Evolutionary conservation across 2,888 invertebrate species (phyloP), one percentile per base, ranked within the genome.

Genomic region (Conus canariensis): DNA sequence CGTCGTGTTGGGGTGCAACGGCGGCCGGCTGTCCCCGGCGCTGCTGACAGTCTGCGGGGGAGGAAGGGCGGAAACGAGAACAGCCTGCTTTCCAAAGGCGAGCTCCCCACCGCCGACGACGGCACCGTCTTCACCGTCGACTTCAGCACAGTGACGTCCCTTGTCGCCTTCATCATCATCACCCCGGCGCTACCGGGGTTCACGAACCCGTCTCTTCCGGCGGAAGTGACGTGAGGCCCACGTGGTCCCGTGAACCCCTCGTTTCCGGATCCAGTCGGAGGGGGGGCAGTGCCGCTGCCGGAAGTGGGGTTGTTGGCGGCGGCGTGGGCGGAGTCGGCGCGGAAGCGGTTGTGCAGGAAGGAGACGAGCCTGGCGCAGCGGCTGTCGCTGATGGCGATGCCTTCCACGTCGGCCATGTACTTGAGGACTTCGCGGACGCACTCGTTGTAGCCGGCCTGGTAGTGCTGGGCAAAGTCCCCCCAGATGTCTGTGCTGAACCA

Each of bases 391-490:
- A 90, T 87, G 58, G 91, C 89, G 14, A 92, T 45, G 59, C 92
- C 91, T 67, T 92, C 93, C 9, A 93, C 92, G 64, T 92, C 93
- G 8, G 91, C 92, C 93, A 92, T 92, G 89, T 92, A 93, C 25
- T 91, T 92, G n/a, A 92, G 85, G 45, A 93, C 92, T 85, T 93
- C 93, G 30, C 91, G 91, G 22, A 93, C 92, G 89, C 93, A 93
- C 74, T 93, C 93, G 83, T 91, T 92, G 88, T 93, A 93, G 0
- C 93, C 93, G 6, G 91, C 82, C 87, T 93, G 92, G 87, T 93
- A 93, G 90, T 93, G 93, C 59, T 92, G 92, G 87, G 92, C 92
- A 59, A 93, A 93, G 80, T 93, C 93, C 14, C 91, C 89, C 92
- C 93, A 93, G 16, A 93, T 91, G 77, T 93, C 92, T 10, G 91